Base-by-base conservation (phyloP, 1,140 invertebrate genomes). In the Dicyema japonicum region DNA sequence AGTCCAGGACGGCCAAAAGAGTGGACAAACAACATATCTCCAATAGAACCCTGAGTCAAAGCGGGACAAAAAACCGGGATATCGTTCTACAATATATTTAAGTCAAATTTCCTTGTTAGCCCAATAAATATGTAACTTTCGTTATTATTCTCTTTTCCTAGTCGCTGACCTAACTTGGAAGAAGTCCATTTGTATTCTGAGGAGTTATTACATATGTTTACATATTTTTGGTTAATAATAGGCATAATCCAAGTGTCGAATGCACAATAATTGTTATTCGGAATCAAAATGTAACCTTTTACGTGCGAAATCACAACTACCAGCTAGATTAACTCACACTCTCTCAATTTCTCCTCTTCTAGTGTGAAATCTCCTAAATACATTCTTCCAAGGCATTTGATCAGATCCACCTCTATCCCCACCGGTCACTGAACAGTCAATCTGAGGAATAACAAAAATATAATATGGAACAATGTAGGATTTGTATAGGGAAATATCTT, bases 161-260 rank as follows among this genome's bases (percentile, higher is more conserved):
- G 51, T 29, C 62, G 41, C 26, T 60, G 41, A 30, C 78, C 72
- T 8, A 88, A 57, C 53, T 67, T 72, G 7, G 76, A 85, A 6
- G 88, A 88, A 9, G 75, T 72, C 85, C 85, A 97, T 7, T 70
- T 42, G 2, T 54, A 60, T 14, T 60, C 60, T 61, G 59, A 31
- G 14, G 24, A 27, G 16, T 19, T 5, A 21, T 21, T 15, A 4
- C 16, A 34, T 33, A 16, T 29, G 5, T 15, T 27, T 26, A 33
- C 31, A 7, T 7, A 29, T 32, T 58, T 47, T 34, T 67, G 60
- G 43, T 92, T 69, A 12, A 97, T 57, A 38, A 76, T 62, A 1
- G 88, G 88, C 54, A 71, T 76, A 0, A 94, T 55, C 82, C 85
- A 97, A 43, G 90, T 70, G 56, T 97, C 82, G 58, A 97, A 94